Evolutionary conservation across 1,140 invertebrate species (phyloP), one percentile per base, ranked within the genome.

Genomic region (Hyles euphorbiae): DNA sequence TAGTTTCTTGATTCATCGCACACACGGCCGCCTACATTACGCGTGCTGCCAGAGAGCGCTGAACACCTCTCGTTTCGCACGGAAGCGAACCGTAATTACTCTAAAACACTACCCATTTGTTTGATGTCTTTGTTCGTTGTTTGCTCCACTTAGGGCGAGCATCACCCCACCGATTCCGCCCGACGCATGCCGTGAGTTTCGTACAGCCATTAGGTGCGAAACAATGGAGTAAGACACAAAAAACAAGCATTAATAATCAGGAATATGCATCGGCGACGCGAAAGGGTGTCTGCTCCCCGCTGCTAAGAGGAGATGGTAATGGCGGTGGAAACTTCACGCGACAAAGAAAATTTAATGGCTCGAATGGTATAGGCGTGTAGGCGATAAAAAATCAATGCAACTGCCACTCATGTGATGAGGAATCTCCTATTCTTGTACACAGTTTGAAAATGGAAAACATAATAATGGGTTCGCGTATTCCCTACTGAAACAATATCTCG

Each of bases 101-200:
- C 86, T 85, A 88, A 88, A 88, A 88, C 83, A 86, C 81, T 84
- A 82, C 83, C 82, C 84, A 88, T 88, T 88, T 87, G 83, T 88
- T 88, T 87, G 86, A 88, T 87, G 86, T 87, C 86, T 88, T 87
- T 88, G 83, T 88, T 82, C 82, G 78, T 81, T 87, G 85, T 87
- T 88, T 85, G 80, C 78, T 83, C 78, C 83, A 84, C 83, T 87
- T 81, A 86, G 80, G 81, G 77, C 72, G 78, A 78, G 76, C 78
- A 84, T 83, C 79, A 80, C 83, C 83, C 82, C 78, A 60, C 68
- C 76, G 79, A 82, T 84, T 79, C 73, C 74, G 70, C 68, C 68
- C 78, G 74, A 82, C 80, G 78, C 76, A 84, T 79, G 74, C 76
- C 76, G 74, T 69, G 77, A 76, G 74, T 79, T 79, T 75, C 72